A percentile compares a stretch with the other conserved stretches of the same genome.
Evolutionary conservation across 2,113 vertebrate species (phyloP).

Genomic region (Myotis davidii): DNA sequence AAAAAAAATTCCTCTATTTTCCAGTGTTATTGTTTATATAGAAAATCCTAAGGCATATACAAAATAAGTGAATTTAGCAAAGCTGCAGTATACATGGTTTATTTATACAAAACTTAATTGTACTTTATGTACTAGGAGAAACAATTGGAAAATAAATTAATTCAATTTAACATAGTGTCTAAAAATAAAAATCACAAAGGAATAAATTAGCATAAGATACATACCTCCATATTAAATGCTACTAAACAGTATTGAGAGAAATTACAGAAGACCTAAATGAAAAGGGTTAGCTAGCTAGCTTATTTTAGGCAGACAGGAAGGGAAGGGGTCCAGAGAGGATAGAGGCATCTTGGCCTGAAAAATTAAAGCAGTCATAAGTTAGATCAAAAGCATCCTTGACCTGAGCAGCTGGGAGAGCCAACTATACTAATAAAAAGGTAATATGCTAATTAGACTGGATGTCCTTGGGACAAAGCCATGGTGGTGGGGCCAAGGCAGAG

Average conservation of each 20-base stretch:
- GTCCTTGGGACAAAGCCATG: no score
- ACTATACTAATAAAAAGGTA: no score
- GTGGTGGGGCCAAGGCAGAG: no score
- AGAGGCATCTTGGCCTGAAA: no score
- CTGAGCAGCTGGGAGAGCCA: no score
- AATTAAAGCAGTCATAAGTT: no score
- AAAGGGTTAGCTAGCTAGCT: no score
- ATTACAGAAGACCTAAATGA: neutral
- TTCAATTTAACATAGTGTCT: neutral
- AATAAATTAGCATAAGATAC: neutral
- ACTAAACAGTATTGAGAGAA: neutral
- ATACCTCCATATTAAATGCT: neutral
- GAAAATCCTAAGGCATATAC: neutral
- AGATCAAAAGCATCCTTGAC: no score
- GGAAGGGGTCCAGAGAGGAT: no score
- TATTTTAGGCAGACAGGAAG: no score
- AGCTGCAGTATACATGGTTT: neutral
- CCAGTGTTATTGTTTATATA: neutral
- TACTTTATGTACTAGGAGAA: neutral
- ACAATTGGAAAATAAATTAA: neutral
- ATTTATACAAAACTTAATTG: neutral
- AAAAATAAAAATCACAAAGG: neutral
- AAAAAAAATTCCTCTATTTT: neutral
- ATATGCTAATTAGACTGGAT: no score
- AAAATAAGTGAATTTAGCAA: neutral